These are phyloP conservation scores for Drosophila lutescens DNA, from an alignment of 2,888 invertebrate species.

Conservation along the genomic window DNA sequence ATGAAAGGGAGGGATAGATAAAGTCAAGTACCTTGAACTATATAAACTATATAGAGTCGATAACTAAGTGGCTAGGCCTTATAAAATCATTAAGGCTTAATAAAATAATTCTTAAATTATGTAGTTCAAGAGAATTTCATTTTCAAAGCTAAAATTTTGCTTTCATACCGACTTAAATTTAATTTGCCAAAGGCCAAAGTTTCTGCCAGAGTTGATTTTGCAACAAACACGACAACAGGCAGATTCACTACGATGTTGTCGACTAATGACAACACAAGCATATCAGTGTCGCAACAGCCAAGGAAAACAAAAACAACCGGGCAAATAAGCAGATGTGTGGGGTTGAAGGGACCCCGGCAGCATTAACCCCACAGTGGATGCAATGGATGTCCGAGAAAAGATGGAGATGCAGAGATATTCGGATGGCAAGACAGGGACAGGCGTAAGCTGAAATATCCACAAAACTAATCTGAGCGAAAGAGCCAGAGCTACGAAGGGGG, in stretches of 20 bases:
- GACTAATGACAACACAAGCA: slow-evolving; percentile 61
- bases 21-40: slow-evolving; percentile 13
- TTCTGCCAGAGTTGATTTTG: slow-evolving; percentile 4
- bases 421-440: slow-evolving; percentile 58
- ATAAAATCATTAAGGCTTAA: neutral
- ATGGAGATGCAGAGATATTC: slow-evolving; percentile 51
- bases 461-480: slow-evolving; percentile 72
- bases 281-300: slow-evolving; percentile 61
- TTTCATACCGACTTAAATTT: neutral
- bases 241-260: slow-evolving; percentile 34
- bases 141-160: neutral
- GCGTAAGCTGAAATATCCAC: slow-evolving; percentile 76
- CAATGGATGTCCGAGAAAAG: slow-evolving; percentile 54
- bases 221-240: slow-evolving; percentile 28
- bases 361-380: slow-evolving; percentile 38
- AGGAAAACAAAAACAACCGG: slow-evolving; percentile 47
- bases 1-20: slow-evolving; percentile 32
- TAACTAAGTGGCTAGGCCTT: too few species aligned
- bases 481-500: slow-evolving; percentile 28
- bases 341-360: slow-evolving; percentile 44
- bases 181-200: neutral
- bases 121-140: neutral
- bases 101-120: too few species aligned
- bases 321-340: slow-evolving; percentile 23
- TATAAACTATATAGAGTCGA: slow-evolving; percentile 4